Conservation (phyloP, 2,113 vertebrate species). For the Eudorcas thomsonii region DNA sequence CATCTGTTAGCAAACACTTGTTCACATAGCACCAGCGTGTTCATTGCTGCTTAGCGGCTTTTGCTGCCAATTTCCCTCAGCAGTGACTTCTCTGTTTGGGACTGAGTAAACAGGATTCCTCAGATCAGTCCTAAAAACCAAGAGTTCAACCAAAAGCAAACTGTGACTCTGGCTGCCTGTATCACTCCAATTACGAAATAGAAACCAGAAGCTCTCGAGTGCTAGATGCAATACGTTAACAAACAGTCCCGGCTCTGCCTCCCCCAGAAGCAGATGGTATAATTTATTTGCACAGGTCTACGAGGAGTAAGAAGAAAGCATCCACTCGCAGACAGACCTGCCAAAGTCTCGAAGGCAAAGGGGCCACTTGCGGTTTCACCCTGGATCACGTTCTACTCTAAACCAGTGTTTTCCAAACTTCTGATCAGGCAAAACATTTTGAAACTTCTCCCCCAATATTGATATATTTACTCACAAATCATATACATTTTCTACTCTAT, state of each 20-base stretch:
- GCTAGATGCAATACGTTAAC: not conserved
- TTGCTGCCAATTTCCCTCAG: not conserved
- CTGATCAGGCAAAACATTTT: not conserved
- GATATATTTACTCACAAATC: not conserved
- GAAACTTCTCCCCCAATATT: not conserved
- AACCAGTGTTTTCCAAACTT: not conserved
- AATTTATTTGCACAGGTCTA: not conserved
- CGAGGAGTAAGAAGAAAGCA: not conserved
- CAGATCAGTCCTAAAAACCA: constrained; percentile 16
- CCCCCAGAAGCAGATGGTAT: not conserved
- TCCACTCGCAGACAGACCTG: not conserved
- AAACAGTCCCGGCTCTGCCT: not conserved
- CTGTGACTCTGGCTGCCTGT: not conserved
- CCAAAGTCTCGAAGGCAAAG: not conserved
- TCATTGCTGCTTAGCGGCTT: not conserved
- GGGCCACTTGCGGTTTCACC: not conserved
- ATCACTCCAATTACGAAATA: constrained; percentile 22
- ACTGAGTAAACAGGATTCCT: not conserved
- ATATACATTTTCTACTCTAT: not conserved
- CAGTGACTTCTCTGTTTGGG: not conserved
- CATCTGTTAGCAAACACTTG: not conserved
- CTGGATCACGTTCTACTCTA: not conserved
- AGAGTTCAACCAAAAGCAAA: constrained; percentile 48
- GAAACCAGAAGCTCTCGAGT: constrained; percentile 20
- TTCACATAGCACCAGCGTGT: rapidly evolving